phyloP scores from a whole-genome alignment of 35 echinoderm and acorn worm genomes.

The Lytechinus pictus region DNA sequence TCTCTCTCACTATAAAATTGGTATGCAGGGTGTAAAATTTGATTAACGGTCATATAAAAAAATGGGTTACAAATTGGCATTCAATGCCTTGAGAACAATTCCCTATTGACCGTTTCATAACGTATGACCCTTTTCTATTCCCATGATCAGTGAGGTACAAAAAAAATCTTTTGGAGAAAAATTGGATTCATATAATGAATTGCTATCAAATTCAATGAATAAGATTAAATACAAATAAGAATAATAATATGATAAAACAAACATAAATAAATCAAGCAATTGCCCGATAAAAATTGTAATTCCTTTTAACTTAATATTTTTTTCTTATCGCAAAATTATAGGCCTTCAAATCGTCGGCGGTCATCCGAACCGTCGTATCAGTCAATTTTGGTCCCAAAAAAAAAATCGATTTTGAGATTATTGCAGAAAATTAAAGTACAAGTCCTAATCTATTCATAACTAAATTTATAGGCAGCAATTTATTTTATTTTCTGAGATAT shows the following conservation, averaged over 20 bases:
- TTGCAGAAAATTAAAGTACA: too few species aligned
- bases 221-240: neutral
- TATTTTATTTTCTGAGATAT: too few species aligned
- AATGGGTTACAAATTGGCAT: neutral
- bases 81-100: neutral
- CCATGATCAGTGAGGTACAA: neutral
- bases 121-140: neutral
- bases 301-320: too few species aligned
- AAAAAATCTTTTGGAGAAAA: neutral
- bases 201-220: neutral
- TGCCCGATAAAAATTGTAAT: neutral
- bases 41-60: neutral
- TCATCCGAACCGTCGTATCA: too few species aligned
- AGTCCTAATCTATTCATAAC: too few species aligned
- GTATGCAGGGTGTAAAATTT: neutral
- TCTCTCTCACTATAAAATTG: neutral
- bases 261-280: neutral
- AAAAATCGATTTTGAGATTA: too few species aligned
- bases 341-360: too few species aligned
- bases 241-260: too few species aligned
- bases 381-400: too few species aligned
- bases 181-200: neutral
- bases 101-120: neutral
- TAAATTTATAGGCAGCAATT: too few species aligned
- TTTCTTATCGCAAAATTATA: too few species aligned